phyloP scores from a whole-genome alignment of 1,140 invertebrate genomes.

The Yoshiicerus persimilis region DNA sequence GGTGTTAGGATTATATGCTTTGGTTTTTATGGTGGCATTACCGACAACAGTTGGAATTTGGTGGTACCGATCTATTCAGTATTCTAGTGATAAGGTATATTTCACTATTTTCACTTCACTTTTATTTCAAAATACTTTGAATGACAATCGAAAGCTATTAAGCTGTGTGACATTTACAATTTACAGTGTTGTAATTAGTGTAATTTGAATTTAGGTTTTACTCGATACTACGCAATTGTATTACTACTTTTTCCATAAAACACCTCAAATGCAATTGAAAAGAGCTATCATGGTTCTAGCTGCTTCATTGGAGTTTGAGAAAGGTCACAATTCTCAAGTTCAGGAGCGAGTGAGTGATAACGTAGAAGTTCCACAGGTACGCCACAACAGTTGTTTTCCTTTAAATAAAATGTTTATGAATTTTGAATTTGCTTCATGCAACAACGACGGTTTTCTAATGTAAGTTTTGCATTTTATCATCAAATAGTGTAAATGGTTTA shows the following conservation, averaged over 20 bases:
- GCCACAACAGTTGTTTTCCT: too few species aligned
- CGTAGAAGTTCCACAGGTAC: slow-evolving; percentile 87
- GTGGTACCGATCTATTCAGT: slow-evolving; percentile 98
- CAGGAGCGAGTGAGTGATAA: slow-evolving; percentile 91
- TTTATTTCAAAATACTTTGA: too few species aligned
- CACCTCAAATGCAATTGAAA: slow-evolving; percentile 90
- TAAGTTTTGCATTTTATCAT: not conserved
- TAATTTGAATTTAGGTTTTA: slow-evolving; percentile 69
- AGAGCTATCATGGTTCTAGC: slow-evolving; percentile 93
- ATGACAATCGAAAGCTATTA: too few species aligned
- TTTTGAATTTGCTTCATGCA: too few species aligned
- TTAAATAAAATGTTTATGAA: too few species aligned
- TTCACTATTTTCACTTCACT: not conserved
- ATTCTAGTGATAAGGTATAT: slow-evolving; percentile 83
- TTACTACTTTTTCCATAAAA: slow-evolving; percentile 93
- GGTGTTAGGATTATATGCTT: slow-evolving; percentile 92
- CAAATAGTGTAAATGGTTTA: not conserved
- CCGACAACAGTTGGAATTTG: slow-evolving; percentile 92
- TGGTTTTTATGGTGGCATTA: slow-evolving; percentile 97
- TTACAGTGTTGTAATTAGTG: not conserved
- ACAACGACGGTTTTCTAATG: not conserved
- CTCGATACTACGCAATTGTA: slow-evolving; percentile 94
- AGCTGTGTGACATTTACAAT: not conserved
- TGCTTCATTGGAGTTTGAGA: slow-evolving; percentile 94
- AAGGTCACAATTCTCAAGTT: slow-evolving; percentile 90